Base-by-base conservation (phyloP, 1,140 invertebrate species). In the Bombus breviceps region DNA sequence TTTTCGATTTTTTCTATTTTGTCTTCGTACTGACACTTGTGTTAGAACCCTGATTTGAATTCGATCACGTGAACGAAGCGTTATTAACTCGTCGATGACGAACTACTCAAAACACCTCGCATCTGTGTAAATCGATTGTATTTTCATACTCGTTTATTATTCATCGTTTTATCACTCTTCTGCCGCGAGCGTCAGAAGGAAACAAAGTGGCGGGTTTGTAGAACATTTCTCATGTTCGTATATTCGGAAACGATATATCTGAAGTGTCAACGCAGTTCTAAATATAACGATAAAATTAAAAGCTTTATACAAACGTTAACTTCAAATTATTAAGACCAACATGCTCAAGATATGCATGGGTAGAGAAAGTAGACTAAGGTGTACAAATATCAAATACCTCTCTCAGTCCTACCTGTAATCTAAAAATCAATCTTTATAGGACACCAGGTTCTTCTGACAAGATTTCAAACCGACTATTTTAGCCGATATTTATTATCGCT, bases 51-150 rank as follows among this genome's bases (percentile, higher is more conserved):
- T 47, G 57, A 69, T 59, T 78, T 43, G 74, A 53, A 8, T 34
- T 41, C 47, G 77, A 79, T 79, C 76, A 66, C 39, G 57, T 25
- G 41, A 10, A 28, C 18, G 12, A 32, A 57, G 32, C 34, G 62
- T 39, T 78, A 53, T 83, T 57, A 59, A 78, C 15, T 71, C 47
- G 37, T 69, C 64, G 74, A 77, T 78, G 32, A 69, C 59, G 32
- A 68, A 75, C 47, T 18, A n/a, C 34, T 32, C 12, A 3, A 53
- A 22, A 25, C 22, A 15, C 39, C 28, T 77, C 37, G 37, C 59
- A 37, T 39, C 66, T 57, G 53, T 59, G 83, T 39, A 73, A 81
- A 81, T 73, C 47, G 15, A 15, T 9, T 34, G 18, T 43, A 41
- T 59, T 59, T 72, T 41, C 28, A n/a, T 57, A 5, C 62, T 62